These are phyloP conservation scores for Aegotheles bennettii DNA, from an alignment of 2,113 vertebrate species.

Conservation along the genomic window DNA sequence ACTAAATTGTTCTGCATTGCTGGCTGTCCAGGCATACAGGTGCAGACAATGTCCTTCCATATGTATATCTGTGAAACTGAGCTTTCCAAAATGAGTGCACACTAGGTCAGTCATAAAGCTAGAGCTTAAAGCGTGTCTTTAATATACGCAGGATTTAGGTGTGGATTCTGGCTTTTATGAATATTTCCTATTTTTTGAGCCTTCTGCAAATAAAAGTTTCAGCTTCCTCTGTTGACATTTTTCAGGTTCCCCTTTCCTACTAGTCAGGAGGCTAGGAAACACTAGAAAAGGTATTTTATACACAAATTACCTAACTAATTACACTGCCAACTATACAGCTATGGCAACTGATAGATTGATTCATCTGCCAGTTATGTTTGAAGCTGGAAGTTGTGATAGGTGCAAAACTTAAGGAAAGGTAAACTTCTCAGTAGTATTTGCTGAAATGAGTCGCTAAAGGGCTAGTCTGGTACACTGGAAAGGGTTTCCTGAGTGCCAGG, in stretches of 20 bases:
- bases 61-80: not conserved
- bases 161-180: not conserved
- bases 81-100: not conserved
- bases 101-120: not conserved
- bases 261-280: not conserved
- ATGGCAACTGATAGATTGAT: not conserved
- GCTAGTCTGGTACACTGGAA: not conserved
- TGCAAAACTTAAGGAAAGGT: not conserved
- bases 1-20: not conserved
- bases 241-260: not conserved
- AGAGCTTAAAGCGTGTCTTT: not conserved
- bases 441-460: not conserved
- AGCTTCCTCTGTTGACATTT: not conserved
- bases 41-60: not conserved
- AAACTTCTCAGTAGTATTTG: not conserved
- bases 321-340: not conserved
- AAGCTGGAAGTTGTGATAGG: not conserved
- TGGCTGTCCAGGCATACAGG: not conserved
- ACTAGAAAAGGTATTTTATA: not conserved
- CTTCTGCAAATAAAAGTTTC: not conserved
- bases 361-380: not conserved
- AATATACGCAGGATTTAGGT: not conserved
- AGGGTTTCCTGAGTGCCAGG: not conserved
- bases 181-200: not conserved
- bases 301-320: not conserved